These are phyloP conservation scores for Peromyscus aztecus DNA, from an alignment of 2,797 vertebrate genomes.

Conservation along the genomic window DNA sequence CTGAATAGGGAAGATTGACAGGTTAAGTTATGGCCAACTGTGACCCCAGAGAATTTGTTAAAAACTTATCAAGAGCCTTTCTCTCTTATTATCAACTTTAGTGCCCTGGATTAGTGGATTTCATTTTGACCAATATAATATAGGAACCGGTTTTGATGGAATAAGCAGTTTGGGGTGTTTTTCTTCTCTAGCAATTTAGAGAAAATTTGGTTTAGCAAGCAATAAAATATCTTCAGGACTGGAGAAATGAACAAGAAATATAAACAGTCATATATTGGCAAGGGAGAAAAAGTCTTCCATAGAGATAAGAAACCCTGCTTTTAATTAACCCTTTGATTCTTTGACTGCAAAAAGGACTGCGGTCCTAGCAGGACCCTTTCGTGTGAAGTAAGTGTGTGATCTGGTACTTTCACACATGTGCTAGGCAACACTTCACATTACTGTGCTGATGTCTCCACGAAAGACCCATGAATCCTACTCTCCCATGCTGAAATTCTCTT, in stretches of 20 bases:
- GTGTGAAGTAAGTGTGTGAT: not conserved
- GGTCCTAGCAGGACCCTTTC: not conserved
- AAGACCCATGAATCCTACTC: not conserved
- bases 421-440: not conserved
- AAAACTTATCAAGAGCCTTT: constrained; percentile 72
- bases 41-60: constrained; percentile 73
- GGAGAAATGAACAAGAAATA: constrained; percentile 69
- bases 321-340: constrained; percentile 75
- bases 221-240: constrained; percentile 79
- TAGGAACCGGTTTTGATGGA: constrained; percentile 60
- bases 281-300: constrained; percentile 51
- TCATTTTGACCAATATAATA: constrained; percentile 80
- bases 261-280: constrained; percentile 72
- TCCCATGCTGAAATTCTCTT: not conserved
- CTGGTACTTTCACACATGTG: not conserved
- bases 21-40: constrained; percentile 68
- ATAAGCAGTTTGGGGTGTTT: constrained; percentile 77
- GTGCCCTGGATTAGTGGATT: constrained; percentile 74
- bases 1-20: constrained; percentile 66
- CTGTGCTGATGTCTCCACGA: not conserved
- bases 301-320: constrained; percentile 59
- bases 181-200: constrained; percentile 81
- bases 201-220: constrained; percentile 82
- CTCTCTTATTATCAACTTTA: constrained; percentile 76
- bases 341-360: not conserved